These are phyloP conservation scores for Craterocephalus amniculus DNA, from an alignment of 2,797 vertebrate genomes.

Conservation along the genomic window DNA sequence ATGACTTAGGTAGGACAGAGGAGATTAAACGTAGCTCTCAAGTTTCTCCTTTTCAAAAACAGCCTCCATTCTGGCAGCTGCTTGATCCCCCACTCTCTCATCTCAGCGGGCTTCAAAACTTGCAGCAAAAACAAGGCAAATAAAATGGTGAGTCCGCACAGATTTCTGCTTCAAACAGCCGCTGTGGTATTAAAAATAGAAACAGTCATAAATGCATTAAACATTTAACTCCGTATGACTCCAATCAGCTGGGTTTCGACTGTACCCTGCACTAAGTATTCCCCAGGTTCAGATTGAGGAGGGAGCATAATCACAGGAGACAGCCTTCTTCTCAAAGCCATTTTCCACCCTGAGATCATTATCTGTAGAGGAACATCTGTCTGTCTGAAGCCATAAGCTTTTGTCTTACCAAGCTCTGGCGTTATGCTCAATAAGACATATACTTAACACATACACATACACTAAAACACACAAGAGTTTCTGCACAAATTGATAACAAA, in stretches of 20 bases:
- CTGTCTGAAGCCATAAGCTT: conserved; percentile 63
- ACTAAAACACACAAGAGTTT: conserved; percentile 7
- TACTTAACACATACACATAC: conserved; percentile 41
- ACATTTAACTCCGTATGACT: conserved; percentile 60
- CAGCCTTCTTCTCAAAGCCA: conserved; percentile 64
- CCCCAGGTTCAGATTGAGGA: conserved; percentile 53
- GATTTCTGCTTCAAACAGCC: conserved; percentile 50
- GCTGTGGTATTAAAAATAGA: conserved; percentile 64
- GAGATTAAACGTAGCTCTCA: conserved; percentile 73
- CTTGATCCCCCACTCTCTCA: conserved; percentile 52
- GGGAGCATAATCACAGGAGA: conserved; percentile 62
- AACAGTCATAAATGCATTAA: conserved; percentile 64
- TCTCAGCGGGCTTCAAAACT: conserved; percentile 59
- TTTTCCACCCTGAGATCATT: conserved; percentile 63
- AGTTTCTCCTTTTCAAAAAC: conserved; percentile 67
- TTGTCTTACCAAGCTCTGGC: conserved; percentile 54
- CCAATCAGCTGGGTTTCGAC: conserved; percentile 61
- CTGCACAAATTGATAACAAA: conserved; percentile 45
- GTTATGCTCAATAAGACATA: conserved; percentile 58
- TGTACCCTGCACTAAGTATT: conserved; percentile 53
- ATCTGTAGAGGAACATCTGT: conserved; percentile 77
- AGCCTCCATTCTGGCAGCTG: conserved; percentile 69
- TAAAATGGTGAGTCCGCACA: conserved; percentile 35
- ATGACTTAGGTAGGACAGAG: conserved; percentile 63
- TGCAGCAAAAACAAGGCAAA: conserved; percentile 62